Percentiles rank a stretch among this genome's conserved stretches.
Evolutionary conservation across 2,888 invertebrate genomes (phyloP).

Genomic region (Dyspetes luteomarginatus): DNA sequence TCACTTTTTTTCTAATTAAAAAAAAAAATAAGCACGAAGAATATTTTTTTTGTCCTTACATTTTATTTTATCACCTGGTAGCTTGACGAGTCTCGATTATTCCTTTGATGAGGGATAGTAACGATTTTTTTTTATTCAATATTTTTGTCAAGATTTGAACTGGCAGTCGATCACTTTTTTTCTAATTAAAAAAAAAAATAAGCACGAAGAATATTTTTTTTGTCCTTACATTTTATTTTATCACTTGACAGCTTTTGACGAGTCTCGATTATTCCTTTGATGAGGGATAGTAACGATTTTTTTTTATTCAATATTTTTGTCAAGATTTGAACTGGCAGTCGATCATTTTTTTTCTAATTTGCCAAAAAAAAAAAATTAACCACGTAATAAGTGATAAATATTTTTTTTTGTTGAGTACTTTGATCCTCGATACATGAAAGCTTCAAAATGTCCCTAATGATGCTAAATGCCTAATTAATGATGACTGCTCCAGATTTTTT

Average conservation of each 20-base stretch:
- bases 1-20: neutral
- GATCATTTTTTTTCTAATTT: neutral
- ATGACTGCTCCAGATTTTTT: too few relatives aligned
- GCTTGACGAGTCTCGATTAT: neutral
- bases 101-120: neutral
- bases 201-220: neutral
- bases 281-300: neutral
- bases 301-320: neutral
- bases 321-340: neutral
- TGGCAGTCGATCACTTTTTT: neutral
- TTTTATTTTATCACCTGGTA: neutral
- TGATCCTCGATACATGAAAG: too few relatives aligned
- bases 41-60: neutral
- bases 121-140: neutral
- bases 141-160: constrained; percentile 3
- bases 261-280: neutral
- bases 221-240: neutral
- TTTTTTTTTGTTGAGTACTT: too few relatives aligned
- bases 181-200: neutral
- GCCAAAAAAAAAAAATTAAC: neutral
- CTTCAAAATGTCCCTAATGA: too few relatives aligned
- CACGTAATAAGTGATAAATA: neutral
- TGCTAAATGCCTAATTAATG: too few relatives aligned
- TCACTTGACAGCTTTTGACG: neutral
- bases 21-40: neutral